These are phyloP conservation scores for Homarus gammarus DNA, from an alignment of 2,888 invertebrate genomes.

Conservation along the genomic window DNA sequence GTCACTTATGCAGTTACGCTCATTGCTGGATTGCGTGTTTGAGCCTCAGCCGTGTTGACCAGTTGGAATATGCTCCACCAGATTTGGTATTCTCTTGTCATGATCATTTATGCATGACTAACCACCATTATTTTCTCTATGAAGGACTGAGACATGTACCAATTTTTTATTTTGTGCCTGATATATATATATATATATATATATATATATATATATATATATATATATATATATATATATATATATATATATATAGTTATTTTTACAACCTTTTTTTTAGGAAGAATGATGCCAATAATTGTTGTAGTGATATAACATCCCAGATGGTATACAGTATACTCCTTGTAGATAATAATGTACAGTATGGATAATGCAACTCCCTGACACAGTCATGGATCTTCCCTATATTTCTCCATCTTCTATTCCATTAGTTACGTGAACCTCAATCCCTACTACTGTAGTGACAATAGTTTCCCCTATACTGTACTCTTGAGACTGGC, in stretches of 20 bases:
- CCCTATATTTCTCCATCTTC: too few relatives aligned
- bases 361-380: background rate
- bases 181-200: too few relatives aligned
- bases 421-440: too few relatives aligned
- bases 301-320: background rate
- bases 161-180: background rate
- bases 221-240: too few relatives aligned
- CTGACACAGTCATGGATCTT: background rate
- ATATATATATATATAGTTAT: too few relatives aligned
- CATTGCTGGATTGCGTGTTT: constrained; percentile 22
- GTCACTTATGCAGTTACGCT: constrained; percentile 19
- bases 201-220: too few relatives aligned
- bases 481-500: too few relatives aligned
- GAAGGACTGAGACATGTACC: background rate
- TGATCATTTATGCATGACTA: background rate
- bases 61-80: constrained; percentile 22
- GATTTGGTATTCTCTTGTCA: constrained; percentile 17
- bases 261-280: background rate
- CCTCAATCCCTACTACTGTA: too few relatives aligned
- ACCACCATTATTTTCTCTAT: background rate
- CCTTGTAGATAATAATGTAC: background rate
- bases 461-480: too few relatives aligned
- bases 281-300: background rate
- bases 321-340: too few relatives aligned
- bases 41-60: background rate